A percentile compares a stretch with the other conserved stretches of the same genome.
These are phyloP conservation scores for Anarrhichthys ocellatus DNA, from an alignment of 2,113 vertebrate species.

Conservation along the genomic window DNA sequence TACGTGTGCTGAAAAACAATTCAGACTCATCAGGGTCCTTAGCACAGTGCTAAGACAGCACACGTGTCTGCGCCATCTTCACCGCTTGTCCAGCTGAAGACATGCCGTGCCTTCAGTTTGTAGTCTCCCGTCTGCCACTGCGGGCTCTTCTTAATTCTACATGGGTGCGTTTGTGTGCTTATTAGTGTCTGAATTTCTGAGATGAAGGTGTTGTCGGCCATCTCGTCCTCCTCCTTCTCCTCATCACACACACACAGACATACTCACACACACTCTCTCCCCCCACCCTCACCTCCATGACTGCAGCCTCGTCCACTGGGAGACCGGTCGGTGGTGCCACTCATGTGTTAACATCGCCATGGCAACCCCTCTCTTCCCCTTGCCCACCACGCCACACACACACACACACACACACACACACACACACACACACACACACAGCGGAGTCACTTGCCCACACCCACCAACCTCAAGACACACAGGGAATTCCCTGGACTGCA, in stretches of 20 bases:
- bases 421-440: slow-evolving; percentile 67
- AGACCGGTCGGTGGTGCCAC: slow-evolving; percentile 83
- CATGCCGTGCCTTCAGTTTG: slow-evolving; percentile 28
- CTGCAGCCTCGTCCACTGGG: slow-evolving; percentile 81
- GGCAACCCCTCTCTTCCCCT: slow-evolving; percentile 84
- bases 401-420: slow-evolving; percentile 63
- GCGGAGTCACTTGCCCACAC: slow-evolving; percentile 74
- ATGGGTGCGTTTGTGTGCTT: slow-evolving; percentile 64
- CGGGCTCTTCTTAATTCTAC: slow-evolving; percentile 22
- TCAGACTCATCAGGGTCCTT: slow-evolving; percentile 69
- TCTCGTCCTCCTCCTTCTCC: slow-evolving; percentile 56
- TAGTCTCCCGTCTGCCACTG: slow-evolving; percentile 28
- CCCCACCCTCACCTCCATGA: slow-evolving; percentile 72
- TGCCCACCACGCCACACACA: slow-evolving; percentile 79
- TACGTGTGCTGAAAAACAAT: slow-evolving; percentile 71
- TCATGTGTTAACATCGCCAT: slow-evolving; percentile 88
- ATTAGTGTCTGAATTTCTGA: slow-evolving; percentile 71
- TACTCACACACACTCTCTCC: slow-evolving; percentile 1
- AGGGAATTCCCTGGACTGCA: slow-evolving; percentile 69
- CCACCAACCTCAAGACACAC: slow-evolving; percentile 72
- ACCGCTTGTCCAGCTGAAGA: slow-evolving; percentile 39
- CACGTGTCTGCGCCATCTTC: slow-evolving; percentile 30
- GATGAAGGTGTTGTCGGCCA: slow-evolving; percentile 79
- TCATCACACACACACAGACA: slow-evolving; percentile 23
- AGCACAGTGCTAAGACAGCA: slow-evolving; percentile 57